These are phyloP conservation scores for Planococcus citri DNA, from an alignment of 1,140 invertebrate species.

Conservation along the genomic window DNA sequence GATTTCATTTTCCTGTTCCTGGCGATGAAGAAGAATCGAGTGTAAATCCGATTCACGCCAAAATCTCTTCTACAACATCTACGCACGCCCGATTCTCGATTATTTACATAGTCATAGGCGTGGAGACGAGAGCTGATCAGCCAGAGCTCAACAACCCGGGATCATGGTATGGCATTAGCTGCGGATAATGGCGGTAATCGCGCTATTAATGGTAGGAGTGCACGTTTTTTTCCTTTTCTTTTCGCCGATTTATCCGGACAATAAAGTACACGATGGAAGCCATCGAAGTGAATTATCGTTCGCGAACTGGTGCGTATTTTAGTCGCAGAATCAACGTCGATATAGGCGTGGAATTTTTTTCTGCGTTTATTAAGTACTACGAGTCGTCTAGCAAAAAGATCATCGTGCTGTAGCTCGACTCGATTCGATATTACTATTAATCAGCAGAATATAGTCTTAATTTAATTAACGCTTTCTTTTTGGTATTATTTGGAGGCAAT, in stretches of 20 bases:
- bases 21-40: background rate
- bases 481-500: background rate
- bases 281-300: constrained; percentile 1
- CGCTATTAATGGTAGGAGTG: background rate
- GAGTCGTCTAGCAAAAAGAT: no score
- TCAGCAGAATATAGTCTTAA: background rate
- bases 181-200: background rate
- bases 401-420: background rate
- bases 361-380: no score
- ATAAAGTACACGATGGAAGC: no score
- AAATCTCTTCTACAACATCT: background rate
- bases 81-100: constrained; percentile 1
- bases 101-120: background rate
- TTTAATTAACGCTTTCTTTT: constrained; percentile 5
- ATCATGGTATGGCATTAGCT: background rate
- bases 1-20: background rate
- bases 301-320: background rate
- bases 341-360: background rate
- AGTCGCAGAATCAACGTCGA: background rate
- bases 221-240: background rate
- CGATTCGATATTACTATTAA: background rate
- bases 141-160: background rate
- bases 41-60: background rate
- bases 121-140: no score
- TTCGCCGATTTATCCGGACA: background rate